phyloP scores from a whole-genome alignment of 2,113 vertebrate genomes.

The Cheirogaleus medius region DNA sequence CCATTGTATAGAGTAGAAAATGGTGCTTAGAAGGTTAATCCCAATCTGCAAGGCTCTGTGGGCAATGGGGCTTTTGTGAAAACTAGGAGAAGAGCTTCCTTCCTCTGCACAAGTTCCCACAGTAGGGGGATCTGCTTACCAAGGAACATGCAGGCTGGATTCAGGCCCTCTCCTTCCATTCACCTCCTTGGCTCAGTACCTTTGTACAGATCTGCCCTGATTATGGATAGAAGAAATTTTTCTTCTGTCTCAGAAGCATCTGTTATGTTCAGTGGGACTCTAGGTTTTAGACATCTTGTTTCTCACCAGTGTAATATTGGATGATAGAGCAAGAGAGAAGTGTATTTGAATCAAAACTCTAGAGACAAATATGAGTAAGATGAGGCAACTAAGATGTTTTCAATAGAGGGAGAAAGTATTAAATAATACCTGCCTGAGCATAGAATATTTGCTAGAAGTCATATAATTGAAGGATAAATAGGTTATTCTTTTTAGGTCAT shows the following conservation, averaged over 20 bases:
- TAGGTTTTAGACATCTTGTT: background rate
- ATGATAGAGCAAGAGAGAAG: background rate
- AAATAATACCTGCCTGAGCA: background rate
- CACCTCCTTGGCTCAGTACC: no score
- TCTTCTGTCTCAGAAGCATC: background rate
- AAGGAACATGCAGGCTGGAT: background rate
- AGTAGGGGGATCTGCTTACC: background rate
- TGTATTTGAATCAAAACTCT: background rate
- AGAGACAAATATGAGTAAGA: background rate
- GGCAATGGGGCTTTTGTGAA: background rate
- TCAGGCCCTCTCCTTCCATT: background rate
- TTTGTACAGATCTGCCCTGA: background rate
- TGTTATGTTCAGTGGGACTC: background rate
- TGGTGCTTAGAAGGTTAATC: background rate
- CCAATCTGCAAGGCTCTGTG: background rate
- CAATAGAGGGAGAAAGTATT: background rate
- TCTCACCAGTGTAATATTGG: background rate
- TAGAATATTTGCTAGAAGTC: background rate
- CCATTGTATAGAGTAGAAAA: background rate
- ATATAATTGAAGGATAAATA: conserved; percentile 2
- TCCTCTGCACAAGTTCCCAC: background rate
- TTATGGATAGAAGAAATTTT: background rate
- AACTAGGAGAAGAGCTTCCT: background rate
- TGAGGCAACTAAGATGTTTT: background rate
- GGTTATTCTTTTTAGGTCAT: background rate